Evolutionary conservation across 2,113 vertebrate genomes (phyloP), one percentile per base, ranked within the genome.

Genomic region (Spea multiplicata): DNA sequence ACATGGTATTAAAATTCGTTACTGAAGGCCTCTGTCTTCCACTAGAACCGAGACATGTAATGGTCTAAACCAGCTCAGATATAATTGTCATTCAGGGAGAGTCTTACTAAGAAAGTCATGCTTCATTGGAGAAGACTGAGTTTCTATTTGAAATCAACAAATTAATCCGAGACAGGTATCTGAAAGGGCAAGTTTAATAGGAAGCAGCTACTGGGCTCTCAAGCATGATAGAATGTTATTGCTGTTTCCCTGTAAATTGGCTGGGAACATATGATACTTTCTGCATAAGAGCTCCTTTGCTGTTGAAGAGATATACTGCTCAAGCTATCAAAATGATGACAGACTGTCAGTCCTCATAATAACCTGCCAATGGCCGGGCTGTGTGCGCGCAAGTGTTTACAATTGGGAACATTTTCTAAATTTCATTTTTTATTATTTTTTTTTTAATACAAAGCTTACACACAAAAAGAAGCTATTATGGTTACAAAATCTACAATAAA

Each of bases 131-230:
- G 94, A 94, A 92, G 93, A 94, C 93, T 92, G 90, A 90, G 94
- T 93, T 94, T 96, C 95, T 94, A 95, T 96, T 95, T 94, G 93
- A 96, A 95, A 96, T 98, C 95, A 94, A 94, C 93, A 94, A 94
- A 94, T 94, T 94, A 94, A 94, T 94, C 94, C 89, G 89, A 93
- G 93, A 93, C 91, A 95, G 94, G 93, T 96, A 93, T 91, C 91
- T 92, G 92, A 96, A 96, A 96, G 93, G 94, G 94, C 93, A 95
- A 93, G 91, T 95, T 94, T 93, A 96, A 95, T 94, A 92, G 92
- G 93, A 93, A 93, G 93, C 93, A 95, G 93, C 93, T 92, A 94
- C 91, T 91, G 94, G 92, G 93, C 93, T 93, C 93, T 96, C 93
- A 92, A 94, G 90, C 90, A 94, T 96, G 94, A 96, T 95, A 95